Conservation (phyloP, 2,113 vertebrate genomes). For the Lepus americanus region DNA sequence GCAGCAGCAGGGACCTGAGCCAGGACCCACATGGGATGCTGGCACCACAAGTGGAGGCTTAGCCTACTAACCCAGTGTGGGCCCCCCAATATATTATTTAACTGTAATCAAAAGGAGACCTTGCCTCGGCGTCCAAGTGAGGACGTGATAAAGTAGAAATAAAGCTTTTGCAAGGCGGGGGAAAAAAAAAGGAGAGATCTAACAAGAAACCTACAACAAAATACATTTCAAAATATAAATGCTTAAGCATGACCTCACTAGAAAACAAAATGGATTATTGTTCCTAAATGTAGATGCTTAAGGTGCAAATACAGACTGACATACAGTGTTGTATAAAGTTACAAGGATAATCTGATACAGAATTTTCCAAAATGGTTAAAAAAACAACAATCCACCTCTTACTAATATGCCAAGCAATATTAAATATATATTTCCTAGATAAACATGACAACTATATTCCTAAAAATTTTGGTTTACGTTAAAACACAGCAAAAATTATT, state of each 20-base stretch:
- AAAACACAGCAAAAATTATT: constrained; percentile 5
- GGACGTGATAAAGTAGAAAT: no score
- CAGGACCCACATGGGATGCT: no score
- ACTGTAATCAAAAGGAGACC: constrained; percentile 26
- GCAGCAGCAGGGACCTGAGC: no score
- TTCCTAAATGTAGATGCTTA: neutral
- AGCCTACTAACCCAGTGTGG: no score
- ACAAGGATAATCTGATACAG: neutral
- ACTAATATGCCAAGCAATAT: neutral
- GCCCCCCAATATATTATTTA: neutral
- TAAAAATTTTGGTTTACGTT: neutral
- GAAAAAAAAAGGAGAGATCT: no score
- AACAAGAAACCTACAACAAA: neutral
- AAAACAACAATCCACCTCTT: no score
- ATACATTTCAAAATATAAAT: constrained; percentile 9
- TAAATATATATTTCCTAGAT: neutral
- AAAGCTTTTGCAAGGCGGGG: no score
- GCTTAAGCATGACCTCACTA: neutral
- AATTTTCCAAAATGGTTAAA: neutral
- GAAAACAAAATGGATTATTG: neutral
- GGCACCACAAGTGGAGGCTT: no score
- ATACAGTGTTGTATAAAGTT: neutral
- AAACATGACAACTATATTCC: neutral
- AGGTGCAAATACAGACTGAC: neutral
- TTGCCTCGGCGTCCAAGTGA: no score